phyloP scores from a whole-genome alignment of 2,888 invertebrate genomes.

The Chaetoderma sp. region DNA sequence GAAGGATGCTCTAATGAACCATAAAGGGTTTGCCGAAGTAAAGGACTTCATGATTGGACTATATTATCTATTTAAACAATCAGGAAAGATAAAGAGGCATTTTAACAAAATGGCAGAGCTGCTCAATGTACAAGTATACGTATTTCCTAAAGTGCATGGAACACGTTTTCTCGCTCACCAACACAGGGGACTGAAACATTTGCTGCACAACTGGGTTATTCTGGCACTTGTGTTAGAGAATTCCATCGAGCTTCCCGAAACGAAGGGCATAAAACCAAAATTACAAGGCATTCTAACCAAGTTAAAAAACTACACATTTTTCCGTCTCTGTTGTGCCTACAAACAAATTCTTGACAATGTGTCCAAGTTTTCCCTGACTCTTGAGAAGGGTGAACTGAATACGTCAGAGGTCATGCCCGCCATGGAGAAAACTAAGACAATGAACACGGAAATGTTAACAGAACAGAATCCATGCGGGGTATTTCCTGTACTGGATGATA shows the following conservation, averaged over 20 bases:
- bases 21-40: background rate
- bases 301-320: slow-evolving; percentile 4
- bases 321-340: background rate
- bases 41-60: slow-evolving; percentile 3
- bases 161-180: slow-evolving; percentile 6
- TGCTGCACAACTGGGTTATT: slow-evolving; percentile 9
- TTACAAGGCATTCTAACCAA: background rate
- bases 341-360: slow-evolving; percentile 3
- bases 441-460: too few species aligned
- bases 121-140: background rate
- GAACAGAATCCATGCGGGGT: too few species aligned
- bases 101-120: background rate
- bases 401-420: too few species aligned
- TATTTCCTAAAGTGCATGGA: slow-evolving; percentile 8
- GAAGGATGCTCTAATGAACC: slow-evolving; percentile 3
- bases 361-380: background rate
- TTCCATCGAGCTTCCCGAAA: background rate
- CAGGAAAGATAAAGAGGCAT: background rate
- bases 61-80: background rate
- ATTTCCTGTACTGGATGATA: too few species aligned
- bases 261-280: slow-evolving; percentile 2
- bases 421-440: too few species aligned
- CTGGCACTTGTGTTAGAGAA: background rate
- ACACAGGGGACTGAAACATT: background rate
- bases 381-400: background rate